These are phyloP conservation scores for Bucorvus abyssinicus DNA, from an alignment of 2,797 vertebrate species.

Conservation along the genomic window DNA sequence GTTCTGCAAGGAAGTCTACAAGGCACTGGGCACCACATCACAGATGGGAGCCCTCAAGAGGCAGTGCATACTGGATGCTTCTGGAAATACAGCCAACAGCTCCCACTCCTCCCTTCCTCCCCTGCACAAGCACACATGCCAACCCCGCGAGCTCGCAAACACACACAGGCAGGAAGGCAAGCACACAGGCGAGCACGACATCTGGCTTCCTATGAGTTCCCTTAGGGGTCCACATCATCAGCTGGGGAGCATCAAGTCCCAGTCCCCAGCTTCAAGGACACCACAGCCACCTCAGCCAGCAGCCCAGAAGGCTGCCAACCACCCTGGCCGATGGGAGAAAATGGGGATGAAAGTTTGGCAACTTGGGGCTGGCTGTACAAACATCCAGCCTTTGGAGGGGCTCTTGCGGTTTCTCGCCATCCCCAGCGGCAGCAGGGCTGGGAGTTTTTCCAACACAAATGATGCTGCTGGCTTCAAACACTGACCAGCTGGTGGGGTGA, in stretches of 20 bases:
- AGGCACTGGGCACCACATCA: neutral
- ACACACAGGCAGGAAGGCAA: neutral
- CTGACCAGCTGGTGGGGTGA: neutral
- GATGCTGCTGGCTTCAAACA: neutral
- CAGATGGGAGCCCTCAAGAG: neutral
- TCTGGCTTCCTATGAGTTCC: neutral
- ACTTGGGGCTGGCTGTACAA: neutral
- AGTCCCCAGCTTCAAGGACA: neutral
- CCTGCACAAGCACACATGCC: fast-evolving
- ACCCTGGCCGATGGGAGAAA: neutral
- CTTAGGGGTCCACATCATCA: fast-evolving
- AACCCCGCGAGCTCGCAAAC: fast-evolving
- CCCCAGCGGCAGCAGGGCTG: neutral
- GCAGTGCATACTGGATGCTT: fast-evolving
- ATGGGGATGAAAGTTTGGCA: neutral
- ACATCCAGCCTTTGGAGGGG: neutral
- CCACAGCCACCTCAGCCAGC: fast-evolving
- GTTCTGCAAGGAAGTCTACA: neutral
- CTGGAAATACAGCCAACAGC: neutral
- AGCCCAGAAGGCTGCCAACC: neutral
- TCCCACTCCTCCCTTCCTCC: neutral
- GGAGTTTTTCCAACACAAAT: neutral
- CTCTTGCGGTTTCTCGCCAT: neutral
- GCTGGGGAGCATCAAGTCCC: neutral
- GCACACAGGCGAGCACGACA: fast-evolving